Percentiles rank a stretch among this genome's conserved stretches.
Conservation (phyloP, 2,113 vertebrate genomes). For the Bubo blakistoni region DNA sequence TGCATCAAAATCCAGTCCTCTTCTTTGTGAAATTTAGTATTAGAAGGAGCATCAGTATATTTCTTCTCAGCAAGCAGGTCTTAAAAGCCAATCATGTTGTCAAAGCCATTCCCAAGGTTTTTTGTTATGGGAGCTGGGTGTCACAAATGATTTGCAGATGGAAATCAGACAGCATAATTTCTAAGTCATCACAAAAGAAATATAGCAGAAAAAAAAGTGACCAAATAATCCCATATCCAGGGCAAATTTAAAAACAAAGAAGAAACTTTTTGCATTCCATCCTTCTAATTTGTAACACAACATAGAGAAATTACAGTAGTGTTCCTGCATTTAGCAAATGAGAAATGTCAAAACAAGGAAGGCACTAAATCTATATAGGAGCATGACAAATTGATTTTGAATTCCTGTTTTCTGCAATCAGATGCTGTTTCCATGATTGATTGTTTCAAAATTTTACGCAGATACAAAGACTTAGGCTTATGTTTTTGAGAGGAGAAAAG, state of each 20-base stretch:
- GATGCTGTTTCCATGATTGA: neutral
- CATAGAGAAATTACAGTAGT: neutral
- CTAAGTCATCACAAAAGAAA: neutral
- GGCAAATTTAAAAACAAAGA: neutral
- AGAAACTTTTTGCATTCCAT: neutral
- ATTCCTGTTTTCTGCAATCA: conserved; percentile 51
- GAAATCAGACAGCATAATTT: neutral
- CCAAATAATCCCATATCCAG: neutral
- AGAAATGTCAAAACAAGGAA: conserved; percentile 42
- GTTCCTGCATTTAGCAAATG: conserved; percentile 19
- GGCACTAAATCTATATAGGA: conserved; percentile 35
- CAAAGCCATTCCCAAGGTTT: neutral
- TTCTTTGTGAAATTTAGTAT: neutral
- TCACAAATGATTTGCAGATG: neutral
- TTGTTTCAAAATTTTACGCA: conserved; percentile 26
- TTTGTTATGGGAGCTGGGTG: neutral
- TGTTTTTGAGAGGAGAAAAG: neutral
- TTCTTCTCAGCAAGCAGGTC: neutral
- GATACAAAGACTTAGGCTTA: neutral
- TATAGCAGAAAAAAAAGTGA: neutral
- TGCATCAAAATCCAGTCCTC: neutral
- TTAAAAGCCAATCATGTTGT: neutral
- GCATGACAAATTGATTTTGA: conserved; percentile 42
- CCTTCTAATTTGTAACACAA: neutral
- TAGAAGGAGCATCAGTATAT: neutral